Evolutionary conservation across 1,140 invertebrate genomes (phyloP).

Genomic region (Listronotus bonariensis): DNA sequence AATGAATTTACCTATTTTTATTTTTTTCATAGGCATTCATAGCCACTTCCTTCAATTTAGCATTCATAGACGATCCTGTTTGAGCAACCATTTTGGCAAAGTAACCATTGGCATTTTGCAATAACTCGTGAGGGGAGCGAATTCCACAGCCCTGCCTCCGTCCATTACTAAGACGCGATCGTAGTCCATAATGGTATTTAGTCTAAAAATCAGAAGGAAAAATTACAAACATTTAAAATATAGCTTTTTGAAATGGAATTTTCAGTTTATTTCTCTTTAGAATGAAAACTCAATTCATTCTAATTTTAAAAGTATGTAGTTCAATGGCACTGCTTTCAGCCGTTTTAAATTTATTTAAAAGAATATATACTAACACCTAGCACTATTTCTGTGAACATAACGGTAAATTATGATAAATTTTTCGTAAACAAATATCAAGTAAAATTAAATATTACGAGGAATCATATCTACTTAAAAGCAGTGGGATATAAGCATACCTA

Average conservation of each 20-base stretch:
- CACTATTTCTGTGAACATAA: background rate
- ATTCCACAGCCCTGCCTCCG: constrained; percentile 50
- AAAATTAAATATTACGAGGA: no score
- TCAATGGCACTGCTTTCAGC: no score
- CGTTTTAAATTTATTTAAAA: no score
- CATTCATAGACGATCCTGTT: constrained; percentile 54
- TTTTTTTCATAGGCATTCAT: constrained; percentile 38
- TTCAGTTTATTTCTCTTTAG: no score
- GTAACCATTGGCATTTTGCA: constrained; percentile 59
- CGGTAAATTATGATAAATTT: background rate
- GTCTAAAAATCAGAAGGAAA: constrained; percentile 5
- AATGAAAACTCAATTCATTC: no score
- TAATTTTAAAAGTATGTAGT: no score
- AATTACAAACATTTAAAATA: no score
- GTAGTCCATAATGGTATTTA: constrained; percentile 52
- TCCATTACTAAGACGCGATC: constrained; percentile 55
- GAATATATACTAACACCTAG: no score
- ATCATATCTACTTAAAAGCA: background rate
- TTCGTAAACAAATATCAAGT: background rate
- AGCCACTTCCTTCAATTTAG: constrained; percentile 40
- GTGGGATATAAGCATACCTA: constrained; percentile 50
- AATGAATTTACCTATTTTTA: constrained; percentile 7
- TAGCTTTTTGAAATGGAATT: no score
- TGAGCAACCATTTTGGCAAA: constrained; percentile 74
- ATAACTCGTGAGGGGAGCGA: constrained; percentile 51